A percentile compares a stretch with the other conserved stretches of the same genome.
phyloP scores from a whole-genome alignment of 1,140 invertebrate species.

The Aphidius gifuensis region DNA sequence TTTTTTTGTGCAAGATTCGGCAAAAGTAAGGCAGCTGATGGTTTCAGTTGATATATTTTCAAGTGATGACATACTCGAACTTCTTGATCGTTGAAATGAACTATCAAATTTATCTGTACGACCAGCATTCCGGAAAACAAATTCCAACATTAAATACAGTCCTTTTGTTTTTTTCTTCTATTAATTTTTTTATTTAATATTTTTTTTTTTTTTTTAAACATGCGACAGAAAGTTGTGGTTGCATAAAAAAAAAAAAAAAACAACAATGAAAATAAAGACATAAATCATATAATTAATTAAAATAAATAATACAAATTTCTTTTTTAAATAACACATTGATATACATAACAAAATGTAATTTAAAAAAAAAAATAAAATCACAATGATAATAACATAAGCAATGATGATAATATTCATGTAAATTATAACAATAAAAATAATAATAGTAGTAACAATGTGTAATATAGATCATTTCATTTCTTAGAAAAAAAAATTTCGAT shows the following conservation, averaged over 20 bases:
- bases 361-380: no score
- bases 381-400: no score
- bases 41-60: slow-evolving; percentile 95
- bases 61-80: slow-evolving; percentile 94
- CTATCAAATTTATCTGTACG: slow-evolving; percentile 93
- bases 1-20: slow-evolving; percentile 92
- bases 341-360: no score
- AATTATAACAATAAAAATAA: no score
- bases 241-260: slow-evolving; percentile 13
- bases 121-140: slow-evolving; percentile 60
- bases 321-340: no score
- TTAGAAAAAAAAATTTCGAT: no score
- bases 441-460: no score
- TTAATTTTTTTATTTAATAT: no score
- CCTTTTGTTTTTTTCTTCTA: slow-evolving; percentile 12
- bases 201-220: neutral
- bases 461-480: no score
- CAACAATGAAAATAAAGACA: neutral
- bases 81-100: slow-evolving; percentile 91
- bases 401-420: no score
- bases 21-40: slow-evolving; percentile 92
- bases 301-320: slow-evolving; percentile 13
- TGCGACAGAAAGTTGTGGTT: slow-evolving; percentile 24
- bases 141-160: slow-evolving; percentile 34
- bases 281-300: slow-evolving; percentile 31